Percentiles rank a stretch among this genome's conserved stretches.
phyloP scores from a whole-genome alignment of 2,797 vertebrate species.

The Graptemys geographica region DNA sequence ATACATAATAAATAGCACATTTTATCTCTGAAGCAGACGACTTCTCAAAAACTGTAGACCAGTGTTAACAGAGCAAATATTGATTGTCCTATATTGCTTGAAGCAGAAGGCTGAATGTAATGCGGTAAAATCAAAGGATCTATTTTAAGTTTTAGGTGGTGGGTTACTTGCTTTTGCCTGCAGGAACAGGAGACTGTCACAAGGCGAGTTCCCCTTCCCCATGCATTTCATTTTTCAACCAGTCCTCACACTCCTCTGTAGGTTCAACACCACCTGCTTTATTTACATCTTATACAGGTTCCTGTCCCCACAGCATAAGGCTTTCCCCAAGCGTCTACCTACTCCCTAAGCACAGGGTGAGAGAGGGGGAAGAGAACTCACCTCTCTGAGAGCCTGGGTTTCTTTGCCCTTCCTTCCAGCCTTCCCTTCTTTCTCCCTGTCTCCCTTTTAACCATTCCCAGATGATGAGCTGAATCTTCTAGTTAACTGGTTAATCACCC shows the following conservation, averaged over 20 bases:
- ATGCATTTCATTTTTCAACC: neutral
- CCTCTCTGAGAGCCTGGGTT: neutral
- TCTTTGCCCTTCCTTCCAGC: neutral
- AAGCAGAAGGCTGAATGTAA: neutral
- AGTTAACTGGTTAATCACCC: neutral
- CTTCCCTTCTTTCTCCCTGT: neutral
- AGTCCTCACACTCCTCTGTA: neutral
- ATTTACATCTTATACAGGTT: neutral
- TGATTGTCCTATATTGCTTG: rapidly evolving
- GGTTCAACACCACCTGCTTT: neutral
- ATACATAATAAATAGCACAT: too few species aligned
- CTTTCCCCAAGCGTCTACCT: neutral
- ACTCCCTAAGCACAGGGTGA: neutral
- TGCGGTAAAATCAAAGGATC: neutral
- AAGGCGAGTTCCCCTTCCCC: neutral
- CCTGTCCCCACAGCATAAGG: neutral
- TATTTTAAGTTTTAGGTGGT: neutral
- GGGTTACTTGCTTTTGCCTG: neutral
- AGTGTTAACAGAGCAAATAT: neutral
- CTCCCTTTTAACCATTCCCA: neutral
- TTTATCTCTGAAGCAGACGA: too few species aligned
- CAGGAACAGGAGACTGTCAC: neutral
- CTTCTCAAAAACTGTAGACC: too few species aligned
- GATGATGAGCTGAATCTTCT: neutral
- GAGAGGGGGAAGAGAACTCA: neutral